phyloP scores from a whole-genome alignment of 2,888 invertebrate species.

The Octonoba sinensis region DNA sequence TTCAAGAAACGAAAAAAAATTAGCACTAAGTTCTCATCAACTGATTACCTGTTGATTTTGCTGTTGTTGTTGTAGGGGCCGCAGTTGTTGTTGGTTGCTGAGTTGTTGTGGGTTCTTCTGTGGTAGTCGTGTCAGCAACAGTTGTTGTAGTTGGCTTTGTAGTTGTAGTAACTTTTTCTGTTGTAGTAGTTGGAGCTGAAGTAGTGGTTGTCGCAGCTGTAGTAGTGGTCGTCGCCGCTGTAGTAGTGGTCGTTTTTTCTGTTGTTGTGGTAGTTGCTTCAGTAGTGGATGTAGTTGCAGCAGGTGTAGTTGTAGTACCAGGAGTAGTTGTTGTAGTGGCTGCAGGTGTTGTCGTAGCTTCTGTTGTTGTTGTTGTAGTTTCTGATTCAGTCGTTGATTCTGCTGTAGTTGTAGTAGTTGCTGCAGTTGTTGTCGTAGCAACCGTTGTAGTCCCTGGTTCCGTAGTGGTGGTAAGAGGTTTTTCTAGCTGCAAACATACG shows the following conservation, averaged over 20 bases:
- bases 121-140: background rate
- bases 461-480: slow-evolving; percentile 1
- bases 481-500: background rate
- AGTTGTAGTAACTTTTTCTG: background rate
- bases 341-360: background rate
- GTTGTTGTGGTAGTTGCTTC: slow-evolving; percentile 7
- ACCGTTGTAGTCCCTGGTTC: background rate
- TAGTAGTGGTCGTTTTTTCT: background rate
- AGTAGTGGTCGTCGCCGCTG: background rate
- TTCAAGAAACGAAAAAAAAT: no score
- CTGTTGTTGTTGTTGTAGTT: background rate
- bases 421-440: background rate
- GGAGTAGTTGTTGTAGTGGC: background rate
- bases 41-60: background rate
- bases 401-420: background rate
- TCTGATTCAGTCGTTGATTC: background rate
- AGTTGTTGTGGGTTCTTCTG: background rate
- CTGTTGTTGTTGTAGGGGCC: background rate
- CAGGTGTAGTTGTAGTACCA: background rate
- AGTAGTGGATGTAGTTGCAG: background rate
- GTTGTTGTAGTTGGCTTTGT: background rate
- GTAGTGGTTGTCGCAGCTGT: background rate
- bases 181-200: background rate
- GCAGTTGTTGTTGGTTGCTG: background rate
- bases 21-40: no score